Conservation (phyloP, 2,888 invertebrate genomes). For the Rutpela maculata region DNA sequence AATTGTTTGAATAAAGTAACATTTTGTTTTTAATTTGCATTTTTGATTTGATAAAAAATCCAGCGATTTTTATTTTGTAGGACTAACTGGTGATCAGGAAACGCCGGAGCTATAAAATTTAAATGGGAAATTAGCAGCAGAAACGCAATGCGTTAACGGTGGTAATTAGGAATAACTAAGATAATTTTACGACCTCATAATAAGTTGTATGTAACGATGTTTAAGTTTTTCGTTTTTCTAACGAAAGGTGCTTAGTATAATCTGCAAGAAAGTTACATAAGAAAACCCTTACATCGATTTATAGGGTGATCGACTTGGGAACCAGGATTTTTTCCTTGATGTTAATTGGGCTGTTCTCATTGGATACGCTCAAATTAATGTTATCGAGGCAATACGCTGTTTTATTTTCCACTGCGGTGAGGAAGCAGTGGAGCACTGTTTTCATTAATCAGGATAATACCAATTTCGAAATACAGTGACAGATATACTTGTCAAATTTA, state of each 20-base stretch:
- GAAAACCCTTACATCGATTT: not conserved
- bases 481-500: no score
- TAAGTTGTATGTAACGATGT: slow-evolving; percentile 9
- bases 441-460: no score
- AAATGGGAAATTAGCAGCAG: not conserved
- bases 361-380: no score
- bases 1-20: not conserved
- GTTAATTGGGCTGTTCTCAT: no score
- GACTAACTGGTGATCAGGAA: not conserved
- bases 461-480: no score
- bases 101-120: not conserved
- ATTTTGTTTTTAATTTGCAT: not conserved
- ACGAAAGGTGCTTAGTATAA: not conserved
- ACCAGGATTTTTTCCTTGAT: no score
- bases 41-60: slow-evolving; percentile 5
- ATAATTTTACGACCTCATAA: slow-evolving; percentile 17
- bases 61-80: not conserved
- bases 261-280: not conserved
- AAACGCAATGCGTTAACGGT: not conserved
- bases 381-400: no score
- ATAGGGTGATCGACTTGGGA: not conserved
- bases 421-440: no score
- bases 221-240: not conserved
- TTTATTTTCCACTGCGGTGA: no score
- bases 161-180: not conserved